Conservation (phyloP, 1,140 invertebrate genomes). For the Apolygus lucorum region DNA sequence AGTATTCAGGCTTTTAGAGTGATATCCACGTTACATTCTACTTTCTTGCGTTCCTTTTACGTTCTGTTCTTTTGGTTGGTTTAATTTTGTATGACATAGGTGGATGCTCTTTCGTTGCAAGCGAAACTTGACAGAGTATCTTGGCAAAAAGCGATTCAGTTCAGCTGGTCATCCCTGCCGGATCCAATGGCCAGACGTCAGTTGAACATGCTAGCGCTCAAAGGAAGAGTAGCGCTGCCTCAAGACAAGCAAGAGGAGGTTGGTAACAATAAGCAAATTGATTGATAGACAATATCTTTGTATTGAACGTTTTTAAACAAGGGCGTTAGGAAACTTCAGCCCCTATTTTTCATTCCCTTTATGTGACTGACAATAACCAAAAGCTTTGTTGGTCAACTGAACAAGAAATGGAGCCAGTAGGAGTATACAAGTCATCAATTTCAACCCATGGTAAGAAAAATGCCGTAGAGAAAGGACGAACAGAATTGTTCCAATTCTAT, state of each 20-base stretch:
- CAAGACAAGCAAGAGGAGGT: conserved; percentile 70
- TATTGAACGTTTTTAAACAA: too few relatives aligned
- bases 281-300: too few relatives aligned
- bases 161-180: conserved; percentile 54
- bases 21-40: background rate
- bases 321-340: too few relatives aligned
- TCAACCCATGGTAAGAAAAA: background rate
- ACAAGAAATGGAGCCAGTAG: too few relatives aligned
- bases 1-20: background rate
- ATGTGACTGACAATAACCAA: too few relatives aligned
- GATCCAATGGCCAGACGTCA: conserved; percentile 59
- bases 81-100: too few relatives aligned
- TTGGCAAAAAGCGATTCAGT: conserved; percentile 59
- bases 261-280: too few relatives aligned
- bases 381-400: too few relatives aligned
- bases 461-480: background rate
- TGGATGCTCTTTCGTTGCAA: conserved; percentile 57
- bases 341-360: too few relatives aligned
- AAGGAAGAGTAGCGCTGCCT: conserved; percentile 59
- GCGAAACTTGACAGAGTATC: conserved; percentile 63
- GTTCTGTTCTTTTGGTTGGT: conserved; percentile 3
- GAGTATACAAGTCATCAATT: too few relatives aligned
- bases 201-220: conserved; percentile 57
- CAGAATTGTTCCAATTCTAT: too few relatives aligned
- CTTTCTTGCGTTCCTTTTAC: background rate